These are phyloP conservation scores for Neopelma chrysocephalum DNA, from an alignment of 2,797 vertebrate genomes.

Conservation along the genomic window DNA sequence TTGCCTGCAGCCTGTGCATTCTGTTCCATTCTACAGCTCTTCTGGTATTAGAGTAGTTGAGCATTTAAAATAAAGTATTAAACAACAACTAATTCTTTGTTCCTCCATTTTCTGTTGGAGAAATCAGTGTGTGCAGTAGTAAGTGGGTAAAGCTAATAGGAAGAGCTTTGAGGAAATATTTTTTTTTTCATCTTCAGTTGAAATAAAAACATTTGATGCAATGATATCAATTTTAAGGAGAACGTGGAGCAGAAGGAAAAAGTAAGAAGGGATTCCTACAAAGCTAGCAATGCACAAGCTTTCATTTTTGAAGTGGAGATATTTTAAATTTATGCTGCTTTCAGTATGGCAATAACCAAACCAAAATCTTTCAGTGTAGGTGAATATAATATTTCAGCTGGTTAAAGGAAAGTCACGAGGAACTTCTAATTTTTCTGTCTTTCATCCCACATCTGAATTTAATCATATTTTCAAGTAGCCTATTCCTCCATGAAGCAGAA, in stretches of 20 bases:
- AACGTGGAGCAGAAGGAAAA: background rate
- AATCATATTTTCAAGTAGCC: conserved; percentile 45
- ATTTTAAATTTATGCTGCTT: conserved; percentile 39
- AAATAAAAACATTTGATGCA: background rate
- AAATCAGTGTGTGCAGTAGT: background rate
- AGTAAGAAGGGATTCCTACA: background rate
- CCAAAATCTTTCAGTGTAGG: conserved; percentile 27
- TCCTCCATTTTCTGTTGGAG: background rate
- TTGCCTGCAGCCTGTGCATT: conserved; percentile 39
- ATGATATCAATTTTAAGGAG: background rate
- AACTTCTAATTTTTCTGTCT: conserved; percentile 58
- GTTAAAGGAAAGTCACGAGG: conserved; percentile 22
- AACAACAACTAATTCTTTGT: background rate
- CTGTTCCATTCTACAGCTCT: background rate
- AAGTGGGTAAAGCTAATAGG: background rate
- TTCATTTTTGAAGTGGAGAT: conserved; percentile 27
- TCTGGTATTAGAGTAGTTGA: background rate
- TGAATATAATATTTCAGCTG: conserved; percentile 51
- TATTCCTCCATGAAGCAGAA: conserved; percentile 41
- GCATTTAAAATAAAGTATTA: background rate
- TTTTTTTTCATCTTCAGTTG: background rate
- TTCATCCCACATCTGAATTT: conserved; percentile 61
- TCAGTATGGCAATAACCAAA: conserved; percentile 14
- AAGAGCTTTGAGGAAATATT: background rate
- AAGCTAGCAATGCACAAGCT: background rate